phyloP scores from a whole-genome alignment of 2,888 invertebrate genomes.

The Nematopogon swammerdamellus region DNA sequence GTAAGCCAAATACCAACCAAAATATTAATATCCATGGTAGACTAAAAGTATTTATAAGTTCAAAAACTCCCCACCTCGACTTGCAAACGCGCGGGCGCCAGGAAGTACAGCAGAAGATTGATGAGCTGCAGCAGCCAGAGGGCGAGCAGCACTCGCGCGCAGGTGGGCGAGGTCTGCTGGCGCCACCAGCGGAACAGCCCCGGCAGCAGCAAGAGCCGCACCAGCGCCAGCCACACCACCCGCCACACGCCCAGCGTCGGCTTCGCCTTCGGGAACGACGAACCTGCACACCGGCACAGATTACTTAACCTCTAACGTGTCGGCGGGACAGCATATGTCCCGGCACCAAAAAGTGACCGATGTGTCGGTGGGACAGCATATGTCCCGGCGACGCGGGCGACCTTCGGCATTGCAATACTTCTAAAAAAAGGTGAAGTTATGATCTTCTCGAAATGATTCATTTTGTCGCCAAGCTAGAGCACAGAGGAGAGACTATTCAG shows the following conservation, averaged over 20 bases:
- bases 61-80: constrained; percentile 51
- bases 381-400: too few relatives aligned
- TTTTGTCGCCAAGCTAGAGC: neutral
- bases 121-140: constrained; percentile 74
- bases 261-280: constrained; percentile 94
- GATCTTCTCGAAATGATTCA: too few relatives aligned
- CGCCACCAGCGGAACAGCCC: constrained; percentile 87
- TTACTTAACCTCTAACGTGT: too few relatives aligned
- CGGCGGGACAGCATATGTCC: too few relatives aligned
- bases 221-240: constrained; percentile 78
- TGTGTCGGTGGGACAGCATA: too few relatives aligned
- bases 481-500: too few relatives aligned
- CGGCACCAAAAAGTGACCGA: too few relatives aligned
- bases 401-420: neutral
- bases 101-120: constrained; percentile 57
- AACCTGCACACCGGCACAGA: too few relatives aligned
- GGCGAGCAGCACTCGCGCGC: constrained; percentile 71
- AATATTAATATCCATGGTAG: too few relatives aligned
- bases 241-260: constrained; percentile 88
- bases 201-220: constrained; percentile 81
- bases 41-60: too few relatives aligned
- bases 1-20: too few relatives aligned
- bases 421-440: too few relatives aligned
- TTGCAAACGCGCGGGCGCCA: constrained; percentile 34
- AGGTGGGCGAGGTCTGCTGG: constrained; percentile 76